Evolutionary conservation across 1,140 invertebrate genomes (phyloP), one percentile per base, ranked within the genome.

Genomic region (Gyrodactylus salaris): DNA sequence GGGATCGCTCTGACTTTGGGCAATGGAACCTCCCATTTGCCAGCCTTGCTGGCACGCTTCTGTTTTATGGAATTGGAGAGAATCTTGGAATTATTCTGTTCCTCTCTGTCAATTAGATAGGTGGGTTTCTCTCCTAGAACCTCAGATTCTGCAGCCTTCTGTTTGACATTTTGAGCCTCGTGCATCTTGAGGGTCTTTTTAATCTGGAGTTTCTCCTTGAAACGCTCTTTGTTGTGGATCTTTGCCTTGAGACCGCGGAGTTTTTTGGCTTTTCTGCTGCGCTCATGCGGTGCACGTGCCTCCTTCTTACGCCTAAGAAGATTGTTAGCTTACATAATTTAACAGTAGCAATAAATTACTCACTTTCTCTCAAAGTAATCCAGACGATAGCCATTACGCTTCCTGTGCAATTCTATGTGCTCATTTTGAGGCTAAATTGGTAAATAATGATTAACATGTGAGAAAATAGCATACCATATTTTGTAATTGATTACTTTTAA

Each of bases 51-150:
- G 82, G 98, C 98, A 0, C 95, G 84, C 81, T 99, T 99, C 80
- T 99, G 93, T 83, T 99, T 99, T 74, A 99, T 94, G 87, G 95
- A 96, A 79, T 97, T 98, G 0, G 92, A 96, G 0, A 99, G 82
- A 22, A 97, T 87, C 83, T 97, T 98, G 1, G 92, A 90, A 70
- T 87, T 84, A 1, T 86, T 87, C 76, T 95, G 89, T n/a, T 88
- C 85, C 82, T 97, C 89, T 82, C 95, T 86, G 83, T 99, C 95
- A 34, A 99, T 82, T 1, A 99, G 82, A 81, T 98, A 99, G 0
- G 91, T 89, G 0, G 95, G 94, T 19, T 97, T 79, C 0, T 92
- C 93, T 74, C 91, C 92, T 0, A 87, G 84, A 0, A 87, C 85
- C 74, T 87, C 86, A 76, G 93, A 87, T 20, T 86, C 85, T 54